Conservation (phyloP, 2,888 invertebrate genomes). For the Eilema griseolum region DNA sequence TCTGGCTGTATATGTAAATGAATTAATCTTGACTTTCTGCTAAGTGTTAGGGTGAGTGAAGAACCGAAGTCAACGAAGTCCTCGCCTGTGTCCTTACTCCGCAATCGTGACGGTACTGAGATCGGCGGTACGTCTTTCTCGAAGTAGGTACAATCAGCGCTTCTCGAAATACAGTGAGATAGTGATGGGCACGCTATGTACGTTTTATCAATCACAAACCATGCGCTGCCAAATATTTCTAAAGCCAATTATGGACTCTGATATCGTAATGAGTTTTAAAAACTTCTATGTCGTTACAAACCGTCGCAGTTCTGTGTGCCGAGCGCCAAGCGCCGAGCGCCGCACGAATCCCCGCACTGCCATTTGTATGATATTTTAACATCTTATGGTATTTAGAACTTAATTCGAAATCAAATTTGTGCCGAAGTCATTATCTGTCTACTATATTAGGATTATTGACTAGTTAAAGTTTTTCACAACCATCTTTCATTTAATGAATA, state of each 20-base stretch:
- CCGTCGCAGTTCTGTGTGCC: slow-evolving; percentile 29
- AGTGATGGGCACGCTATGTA: slow-evolving; percentile 21
- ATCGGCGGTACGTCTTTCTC: neutral
- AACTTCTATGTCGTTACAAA: slow-evolving; percentile 56
- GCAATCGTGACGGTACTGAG: neutral
- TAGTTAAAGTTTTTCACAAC: slow-evolving; percentile 45
- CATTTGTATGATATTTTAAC: slow-evolving; percentile 64
- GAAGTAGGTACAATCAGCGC: neutral
- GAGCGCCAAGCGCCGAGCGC: slow-evolving; percentile 32
- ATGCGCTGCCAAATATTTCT: slow-evolving; percentile 53
- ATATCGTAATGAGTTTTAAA: slow-evolving; percentile 57
- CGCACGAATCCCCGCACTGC: slow-evolving; percentile 57
- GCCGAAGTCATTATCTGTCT: slow-evolving; percentile 64
- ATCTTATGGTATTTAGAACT: slow-evolving; percentile 62
- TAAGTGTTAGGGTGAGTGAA: neutral
- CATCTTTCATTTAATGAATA: slow-evolving; percentile 1
- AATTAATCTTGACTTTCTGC: neutral
- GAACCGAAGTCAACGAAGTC: neutral
- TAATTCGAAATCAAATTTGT: slow-evolving; percentile 63
- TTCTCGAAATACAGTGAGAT: neutral
- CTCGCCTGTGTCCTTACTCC: neutral
- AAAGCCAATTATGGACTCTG: slow-evolving; percentile 64
- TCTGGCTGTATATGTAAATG: neutral
- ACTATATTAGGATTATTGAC: slow-evolving; percentile 67
- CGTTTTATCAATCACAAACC: slow-evolving; percentile 52